Base-by-base conservation (phyloP, 2,888 invertebrate genomes). In the Tuta absoluta region DNA sequence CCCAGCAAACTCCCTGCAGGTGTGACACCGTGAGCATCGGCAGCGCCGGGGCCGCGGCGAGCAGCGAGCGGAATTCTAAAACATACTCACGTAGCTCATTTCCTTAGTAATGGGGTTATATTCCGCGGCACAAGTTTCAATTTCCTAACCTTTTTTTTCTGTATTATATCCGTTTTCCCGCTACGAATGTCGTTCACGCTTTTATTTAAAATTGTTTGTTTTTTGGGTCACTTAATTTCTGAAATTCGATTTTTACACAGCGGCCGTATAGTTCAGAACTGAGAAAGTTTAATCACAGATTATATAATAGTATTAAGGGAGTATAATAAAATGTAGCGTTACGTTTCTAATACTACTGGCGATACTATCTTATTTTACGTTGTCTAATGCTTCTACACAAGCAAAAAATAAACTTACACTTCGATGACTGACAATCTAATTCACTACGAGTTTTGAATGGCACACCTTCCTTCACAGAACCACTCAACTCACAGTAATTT, bases 61-160 rank as follows among this genome's bases (percentile, higher is more conserved):
- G 17, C 8, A 17, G 33, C 14, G 28, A 73, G 74, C 67, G 72
- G 76, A 85, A 86, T 84, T 86, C 81, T 80, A 81, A 82, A 86
- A 83, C 85, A 86, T 84, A 84, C 83, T 85, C 87, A 86, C 89
- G 89, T 88, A 87, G 78, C 89, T 89, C 87, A 89, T 89, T 89
- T 89, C 89, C 89, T 83, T 82, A 82, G 89, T 89, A 88, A 89
- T 89, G 85, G 87, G 83, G 86, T 88, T 87, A 87, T 86, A 88
- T 85, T 87, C 87, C 88, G 86, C 80, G 83, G 85, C 87, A 82
- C 86, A 89, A 87, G 89, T 89, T 89, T 89, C 89, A 89, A 89
- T 89, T 89, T 89, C 89, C 88, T 86, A 85, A 85, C 85, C 85
- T 85, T 84, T 87, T 84, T 87, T 33, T 86, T 85, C 79, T 82